Evolutionary conservation across 2,888 invertebrate species (phyloP), one percentile per base, ranked within the genome.

Genomic region (Biston betularia): DNA sequence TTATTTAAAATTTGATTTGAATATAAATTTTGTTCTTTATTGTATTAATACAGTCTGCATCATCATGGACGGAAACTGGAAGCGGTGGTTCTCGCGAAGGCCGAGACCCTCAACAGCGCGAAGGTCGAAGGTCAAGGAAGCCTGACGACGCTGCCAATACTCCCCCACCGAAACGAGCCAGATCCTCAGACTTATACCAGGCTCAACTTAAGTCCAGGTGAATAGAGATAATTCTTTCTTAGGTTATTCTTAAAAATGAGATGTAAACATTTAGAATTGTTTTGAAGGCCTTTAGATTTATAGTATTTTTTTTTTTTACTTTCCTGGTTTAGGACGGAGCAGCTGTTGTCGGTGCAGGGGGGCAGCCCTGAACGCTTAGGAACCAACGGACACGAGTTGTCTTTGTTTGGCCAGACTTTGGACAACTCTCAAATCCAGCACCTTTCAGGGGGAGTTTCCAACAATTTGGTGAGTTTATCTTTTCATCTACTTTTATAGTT

Each of bases 321-420:
- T 79, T 85, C 79, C 81, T 82, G 89, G 84, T 89, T 82, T 88
- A 93, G 93, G 88, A 92, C 93, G 84, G 93, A 93, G 75, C 93
- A 93, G 74, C 87, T 93, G 60, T 76, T 93, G 71, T 83, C 88
- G 65, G 86, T 84, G 64, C 89, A 89, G 77, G 89, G 89, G 50
- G 87, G 94, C 63, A 95, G 96, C 86, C 95, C 96, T 50, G 94
- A 94, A 75, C 93, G 95, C 67, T 90, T 95, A 77, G 94, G 94
- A 67, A 94, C 95, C 77, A 95, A 95, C 75, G 95, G 95, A 45
- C 92, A 95, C 77, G 96, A 97, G 81, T 93, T 96, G 78, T 96
- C 97, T 0, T 90, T 97, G 58, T 94, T 97, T 76, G 96, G 96
- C 52, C 97, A 97, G 83, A 96, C 96, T 6, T 90, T 97, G 73